phyloP scores from a whole-genome alignment of 2,888 invertebrate species.

The Oeneis ivallda region DNA sequence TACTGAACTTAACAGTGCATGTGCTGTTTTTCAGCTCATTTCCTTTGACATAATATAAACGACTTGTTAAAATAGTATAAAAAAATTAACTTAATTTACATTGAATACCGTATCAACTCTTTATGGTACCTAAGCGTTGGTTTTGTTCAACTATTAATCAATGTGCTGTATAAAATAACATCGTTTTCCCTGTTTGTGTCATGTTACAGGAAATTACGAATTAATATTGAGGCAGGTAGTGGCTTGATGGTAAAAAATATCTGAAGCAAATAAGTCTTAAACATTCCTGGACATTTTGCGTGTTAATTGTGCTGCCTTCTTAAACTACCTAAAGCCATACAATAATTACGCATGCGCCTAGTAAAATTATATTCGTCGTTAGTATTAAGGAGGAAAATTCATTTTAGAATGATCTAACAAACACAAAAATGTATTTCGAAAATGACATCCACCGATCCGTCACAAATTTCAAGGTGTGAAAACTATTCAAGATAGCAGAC shows the following conservation, averaged over 20 bases:
- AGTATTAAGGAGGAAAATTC: no score
- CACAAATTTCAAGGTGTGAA: slow-evolving; percentile 21
- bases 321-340: no score
- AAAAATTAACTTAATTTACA: slow-evolving; percentile 13
- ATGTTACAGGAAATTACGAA: slow-evolving; percentile 2
- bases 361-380: no score
- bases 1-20: not conserved
- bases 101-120: slow-evolving; percentile 9
- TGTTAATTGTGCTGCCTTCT: no score
- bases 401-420: not conserved
- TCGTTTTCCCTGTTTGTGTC: slow-evolving; percentile 1
- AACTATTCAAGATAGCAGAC: slow-evolving; percentile 16
- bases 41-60: slow-evolving; percentile 8
- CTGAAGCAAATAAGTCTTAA: no score
- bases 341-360: no score
- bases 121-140: slow-evolving; percentile 2
- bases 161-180: slow-evolving; percentile 11
- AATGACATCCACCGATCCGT: slow-evolving; percentile 1
- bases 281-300: no score
- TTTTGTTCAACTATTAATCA: slow-evolving; percentile 8
- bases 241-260: not conserved
- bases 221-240: not conserved
- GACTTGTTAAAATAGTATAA: slow-evolving; percentile 2
- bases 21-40: slow-evolving; percentile 9
- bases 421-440: not conserved